A percentile compares a stretch with the other conserved stretches of the same genome.
Conservation (phyloP, 2,888 invertebrate species). For the Drosophila austrosaltans region DNA sequence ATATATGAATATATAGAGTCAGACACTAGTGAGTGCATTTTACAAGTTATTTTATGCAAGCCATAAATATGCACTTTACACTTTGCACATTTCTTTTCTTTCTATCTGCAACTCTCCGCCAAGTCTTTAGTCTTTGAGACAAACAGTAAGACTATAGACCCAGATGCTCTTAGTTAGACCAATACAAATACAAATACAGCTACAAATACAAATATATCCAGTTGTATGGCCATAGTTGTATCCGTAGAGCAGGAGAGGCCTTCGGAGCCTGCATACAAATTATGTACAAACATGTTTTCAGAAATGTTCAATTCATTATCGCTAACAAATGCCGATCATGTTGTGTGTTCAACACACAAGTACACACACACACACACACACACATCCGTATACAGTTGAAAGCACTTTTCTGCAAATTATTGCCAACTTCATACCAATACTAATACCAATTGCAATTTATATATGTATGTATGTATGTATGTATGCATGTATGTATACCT, state of each 20-base stretch:
- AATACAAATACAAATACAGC: constrained; percentile 49
- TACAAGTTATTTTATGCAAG: constrained; percentile 79
- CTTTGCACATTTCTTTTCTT: constrained; percentile 69
- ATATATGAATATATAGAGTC: constrained; percentile 22
- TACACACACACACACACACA: constrained; percentile 1
- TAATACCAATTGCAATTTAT: constrained; percentile 31
- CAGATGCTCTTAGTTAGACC: constrained; percentile 76
- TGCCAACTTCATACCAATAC: constrained; percentile 32
- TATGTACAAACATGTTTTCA: constrained; percentile 79
- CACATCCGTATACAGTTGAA: constrained; percentile 55
- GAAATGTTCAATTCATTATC: constrained; percentile 81
- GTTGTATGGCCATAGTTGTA: constrained; percentile 22
- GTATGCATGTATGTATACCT: neutral
- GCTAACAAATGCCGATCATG: constrained; percentile 81
- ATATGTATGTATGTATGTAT: neutral
- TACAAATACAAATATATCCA: constrained; percentile 16
- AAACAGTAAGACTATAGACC: constrained; percentile 52
- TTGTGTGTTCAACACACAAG: constrained; percentile 71
- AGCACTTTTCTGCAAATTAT: constrained; percentile 78
- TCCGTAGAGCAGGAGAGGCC: constrained; percentile 35
- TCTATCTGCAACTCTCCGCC: constrained; percentile 15
- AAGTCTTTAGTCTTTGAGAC: constrained; percentile 5
- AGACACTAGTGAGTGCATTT: constrained; percentile 66
- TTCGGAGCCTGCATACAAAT: constrained; percentile 72
- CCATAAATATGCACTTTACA: constrained; percentile 79